A percentile compares a stretch with the other conserved stretches of the same genome.
phyloP scores from a whole-genome alignment of 2,888 invertebrate species.

The Digitonthophagus gazella region DNA sequence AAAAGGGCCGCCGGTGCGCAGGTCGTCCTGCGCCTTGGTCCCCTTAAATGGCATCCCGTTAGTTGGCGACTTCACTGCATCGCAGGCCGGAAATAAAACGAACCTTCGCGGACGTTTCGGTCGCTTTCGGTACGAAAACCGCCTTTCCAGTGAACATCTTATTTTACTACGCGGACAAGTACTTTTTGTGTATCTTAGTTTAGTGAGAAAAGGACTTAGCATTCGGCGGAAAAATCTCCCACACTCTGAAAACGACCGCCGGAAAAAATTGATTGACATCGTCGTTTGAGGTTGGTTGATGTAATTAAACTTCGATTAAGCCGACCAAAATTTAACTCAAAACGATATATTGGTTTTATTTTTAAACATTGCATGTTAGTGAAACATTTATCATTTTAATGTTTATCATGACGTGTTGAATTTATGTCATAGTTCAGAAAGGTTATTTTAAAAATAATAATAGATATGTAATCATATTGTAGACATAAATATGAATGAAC shows the following conservation, averaged over 20 bases:
- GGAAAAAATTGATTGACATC: neutral
- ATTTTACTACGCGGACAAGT: no score
- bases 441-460: no score
- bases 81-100: neutral
- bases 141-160: neutral
- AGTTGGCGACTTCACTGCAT: neutral
- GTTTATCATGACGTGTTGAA: neutral
- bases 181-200: neutral
- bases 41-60: neutral
- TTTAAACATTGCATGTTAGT: neutral
- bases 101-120: neutral
- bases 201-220: neutral
- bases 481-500: no score
- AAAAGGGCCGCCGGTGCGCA: neutral
- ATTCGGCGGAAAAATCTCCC: no score
- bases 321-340: neutral
- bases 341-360: neutral
- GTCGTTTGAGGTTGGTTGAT: neutral
- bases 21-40: neutral
- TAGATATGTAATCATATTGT: no score
- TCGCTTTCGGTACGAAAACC: neutral
- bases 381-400: neutral
- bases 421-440: no score
- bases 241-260: neutral
- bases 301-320: neutral